Conservation (phyloP, 2,797 vertebrate genomes). For the Helostoma temminkii region DNA sequence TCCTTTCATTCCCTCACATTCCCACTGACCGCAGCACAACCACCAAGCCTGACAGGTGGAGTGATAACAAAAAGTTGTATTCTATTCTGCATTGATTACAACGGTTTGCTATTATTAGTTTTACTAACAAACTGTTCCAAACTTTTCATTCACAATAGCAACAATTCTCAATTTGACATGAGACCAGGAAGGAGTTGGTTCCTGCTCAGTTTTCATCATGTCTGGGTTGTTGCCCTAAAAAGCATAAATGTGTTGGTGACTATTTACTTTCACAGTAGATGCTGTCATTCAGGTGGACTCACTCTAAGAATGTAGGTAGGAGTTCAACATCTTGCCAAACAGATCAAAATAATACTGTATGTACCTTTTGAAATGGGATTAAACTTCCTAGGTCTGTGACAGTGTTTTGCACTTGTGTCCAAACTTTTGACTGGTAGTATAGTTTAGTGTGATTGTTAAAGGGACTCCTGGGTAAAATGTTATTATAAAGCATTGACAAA, state of each 20-base stretch:
- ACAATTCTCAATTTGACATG: conserved; percentile 8
- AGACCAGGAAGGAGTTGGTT: background rate
- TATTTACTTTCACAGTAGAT: conserved; percentile 28
- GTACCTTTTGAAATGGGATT: conserved; percentile 9
- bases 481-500: background rate
- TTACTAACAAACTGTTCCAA: conserved; percentile 8
- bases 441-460: background rate
- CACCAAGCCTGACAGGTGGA: conserved; percentile 39
- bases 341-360: background rate
- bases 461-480: background rate
- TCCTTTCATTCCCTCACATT: conserved; percentile 70
- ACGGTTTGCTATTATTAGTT: conserved; percentile 1
- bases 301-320: conserved; percentile 8
- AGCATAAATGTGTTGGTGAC: conserved; percentile 21
- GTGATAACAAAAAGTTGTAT: conserved; percentile 26
- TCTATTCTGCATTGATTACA: conserved; percentile 13
- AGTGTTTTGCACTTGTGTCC: too few relatives aligned
- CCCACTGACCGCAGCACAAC: conserved; percentile 55
- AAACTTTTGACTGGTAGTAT: too few relatives aligned
- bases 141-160: conserved; percentile 18
- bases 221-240: background rate
- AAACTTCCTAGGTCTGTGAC: background rate
- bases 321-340: conserved; percentile 6
- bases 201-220: background rate
- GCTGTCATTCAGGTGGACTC: conserved; percentile 21